Base-by-base conservation (phyloP, 2,888 invertebrate species). In the Nesidiocoris tenuis region DNA sequence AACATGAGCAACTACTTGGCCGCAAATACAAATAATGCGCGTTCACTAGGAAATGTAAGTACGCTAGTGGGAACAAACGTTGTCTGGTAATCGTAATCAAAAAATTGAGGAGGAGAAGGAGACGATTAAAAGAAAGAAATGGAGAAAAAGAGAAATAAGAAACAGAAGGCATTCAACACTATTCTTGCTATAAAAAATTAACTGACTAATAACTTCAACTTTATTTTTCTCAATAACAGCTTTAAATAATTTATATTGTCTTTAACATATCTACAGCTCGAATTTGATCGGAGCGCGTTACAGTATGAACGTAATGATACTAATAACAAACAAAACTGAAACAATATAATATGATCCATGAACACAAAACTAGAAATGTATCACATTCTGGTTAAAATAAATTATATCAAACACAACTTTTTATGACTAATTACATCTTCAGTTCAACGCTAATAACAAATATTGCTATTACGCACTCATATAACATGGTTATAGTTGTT, bases 361-460 rank as follows among this genome's bases (percentile, higher is more conserved):
- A 77, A 79, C 77, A 79, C 78, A 76, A 79, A 72, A 79, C 79
- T 79, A 79, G 79, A 79, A 79, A 79, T 77, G 77, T 80, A 80
- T 80, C 79, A 80, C 80, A 80, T 80, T 79, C 80, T 79, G 80
- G 78, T 80, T 80, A 80, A 79, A 79, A 78, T 78, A 80, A 79
- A 78, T 80, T 78, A 80, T 77, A 78, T 78, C 76, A 80, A 80
- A 79, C 79, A 78, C 79, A 79, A 78, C 77, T 78, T 77, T 70
- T 56, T 75, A 78, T 76, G 77, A 78, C 78, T 78, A 78, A 78
- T 67, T 78, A 77, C 78, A 78, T 76, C 78, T 71, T 78, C 78
- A 77, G 78, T 78, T 77, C 78, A 76, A 75, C 65, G 75, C 78
- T 78, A 78, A 78, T 77, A 78, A 77, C 77, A 77, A 78, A 76